Conservation (phyloP, 2,113 vertebrate genomes). For the Athene cunicularia region DNA sequence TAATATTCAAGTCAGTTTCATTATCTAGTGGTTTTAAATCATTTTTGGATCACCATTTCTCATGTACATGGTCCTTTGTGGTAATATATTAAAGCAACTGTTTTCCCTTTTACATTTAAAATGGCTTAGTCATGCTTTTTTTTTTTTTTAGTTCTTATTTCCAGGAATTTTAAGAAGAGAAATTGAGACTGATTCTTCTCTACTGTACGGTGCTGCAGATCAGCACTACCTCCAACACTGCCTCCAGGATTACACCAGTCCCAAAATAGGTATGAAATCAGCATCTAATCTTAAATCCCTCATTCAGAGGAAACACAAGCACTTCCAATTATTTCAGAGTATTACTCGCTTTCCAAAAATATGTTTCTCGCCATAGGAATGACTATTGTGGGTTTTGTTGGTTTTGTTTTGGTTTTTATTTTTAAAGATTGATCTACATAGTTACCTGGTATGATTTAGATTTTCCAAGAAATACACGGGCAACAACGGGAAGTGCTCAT, state of each 20-base stretch:
- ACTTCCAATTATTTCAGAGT: constrained; percentile 62
- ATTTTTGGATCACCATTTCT: constrained; percentile 49
- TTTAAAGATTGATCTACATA: constrained; percentile 1
- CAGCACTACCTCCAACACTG: neutral
- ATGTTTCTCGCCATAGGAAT: constrained; percentile 53
- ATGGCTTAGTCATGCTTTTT: constrained; percentile 63
- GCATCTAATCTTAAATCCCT: constrained; percentile 34
- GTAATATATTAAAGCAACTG: constrained; percentile 60
- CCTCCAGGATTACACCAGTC: constrained; percentile 20
- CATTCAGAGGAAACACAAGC: constrained; percentile 58
- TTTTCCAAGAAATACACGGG: constrained; percentile 35
- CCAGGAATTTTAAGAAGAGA: constrained; percentile 41
- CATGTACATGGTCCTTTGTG: neutral
- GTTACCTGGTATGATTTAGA: constrained; percentile 44
- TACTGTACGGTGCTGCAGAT: neutral
- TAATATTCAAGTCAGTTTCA: constrained; percentile 75
- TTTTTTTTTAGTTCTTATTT: constrained; percentile 30
- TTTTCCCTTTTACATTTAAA: constrained; percentile 67
- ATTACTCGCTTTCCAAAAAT: constrained; percentile 57
- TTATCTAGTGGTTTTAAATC: constrained; percentile 74
- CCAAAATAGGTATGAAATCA: constrained; percentile 54
- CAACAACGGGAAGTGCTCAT: neutral
- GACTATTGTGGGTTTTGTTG: neutral
- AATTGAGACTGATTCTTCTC: neutral
- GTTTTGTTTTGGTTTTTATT: neutral